Evolutionary conservation across 64 coral and sea anemone species (phyloP), one percentile per base, ranked within the genome.

Genomic region (Hydrozoanthus tunicans): DNA sequence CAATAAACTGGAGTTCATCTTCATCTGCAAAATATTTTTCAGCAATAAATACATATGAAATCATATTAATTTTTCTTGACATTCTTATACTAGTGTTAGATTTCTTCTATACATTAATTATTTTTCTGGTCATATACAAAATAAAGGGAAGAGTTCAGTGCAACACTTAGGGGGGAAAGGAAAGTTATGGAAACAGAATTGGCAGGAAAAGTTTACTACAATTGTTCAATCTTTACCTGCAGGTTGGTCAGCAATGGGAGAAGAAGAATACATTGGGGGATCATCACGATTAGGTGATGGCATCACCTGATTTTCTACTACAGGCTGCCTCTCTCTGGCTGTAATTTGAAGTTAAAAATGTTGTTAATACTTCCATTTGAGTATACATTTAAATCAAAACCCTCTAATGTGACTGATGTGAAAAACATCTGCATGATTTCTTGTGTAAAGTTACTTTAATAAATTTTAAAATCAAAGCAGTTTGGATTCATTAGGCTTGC

Each of bases 11-110:
- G 7, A 78, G 5, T 78, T 51, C 10, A 57, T 58, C 1, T 78
- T 51, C 25, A 78, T 51, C 54, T 78, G 24, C 76, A 78, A 78
- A 78, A 58, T 78, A 78, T 12, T 57, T 78, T 78, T 57, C 76
- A 78, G 76, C 25, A 57, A 43, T 75, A 75, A 68, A 68, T 68
- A 68, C 64, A 52, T 52, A 53, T 51, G 26, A 75, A 75, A 75
- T 75, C 72, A 75, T 75, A 51, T 75, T 75, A 27, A 27, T 51
- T 9, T 52, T 75, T 27, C 26, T 68, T 68, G 64, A 68, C 64
- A 68, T 68, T 68, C 64, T 68, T 68, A 68, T 68, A 68, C 64
- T 68, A 68, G 64, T 13, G 64, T 68, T 68, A 68, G 64, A 68
- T 68, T 68, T 68, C 64, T 68, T 68, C 64, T 68, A 68, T 68